These are phyloP conservation scores for Acrocera orbiculus DNA, from an alignment of 2,888 invertebrate genomes.

Conservation along the genomic window DNA sequence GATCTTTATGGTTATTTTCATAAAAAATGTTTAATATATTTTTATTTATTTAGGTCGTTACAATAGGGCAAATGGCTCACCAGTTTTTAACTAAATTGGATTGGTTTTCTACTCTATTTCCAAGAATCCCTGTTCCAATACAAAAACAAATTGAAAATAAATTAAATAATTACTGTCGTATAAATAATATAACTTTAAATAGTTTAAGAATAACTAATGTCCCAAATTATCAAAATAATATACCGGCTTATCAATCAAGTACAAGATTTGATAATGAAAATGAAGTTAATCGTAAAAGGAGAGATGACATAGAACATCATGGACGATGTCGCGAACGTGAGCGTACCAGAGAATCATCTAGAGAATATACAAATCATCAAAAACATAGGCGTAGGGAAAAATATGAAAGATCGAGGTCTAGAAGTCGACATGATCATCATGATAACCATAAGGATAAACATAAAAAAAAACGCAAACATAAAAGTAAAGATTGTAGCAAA, in stretches of 20 bases:
- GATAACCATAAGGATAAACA: conserved; percentile 26
- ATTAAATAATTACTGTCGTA: conserved; percentile 43
- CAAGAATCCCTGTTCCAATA: conserved; percentile 95
- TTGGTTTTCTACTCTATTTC: conserved; percentile 98
- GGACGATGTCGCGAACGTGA: conserved; percentile 15
- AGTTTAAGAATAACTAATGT: conserved; percentile 10
- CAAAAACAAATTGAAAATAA: conserved; percentile 78
- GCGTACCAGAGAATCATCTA: conserved; percentile 13
- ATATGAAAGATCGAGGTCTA: conserved; percentile 12
- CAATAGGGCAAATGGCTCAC: conserved; percentile 79
- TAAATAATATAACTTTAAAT: conserved; percentile 25
- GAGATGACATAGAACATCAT: conserved; percentile 10
- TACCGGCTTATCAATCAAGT: conserved; percentile 6
- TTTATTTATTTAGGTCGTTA: conserved; percentile 37
- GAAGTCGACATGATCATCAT: conserved; percentile 22
- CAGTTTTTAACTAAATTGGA: conserved; percentile 91
- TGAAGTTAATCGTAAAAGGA: conserved; percentile 16
- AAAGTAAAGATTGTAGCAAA: no score
- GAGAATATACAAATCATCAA: conserved; percentile 13
- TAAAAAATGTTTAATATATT: background rate
- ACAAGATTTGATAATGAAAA: conserved; percentile 11
- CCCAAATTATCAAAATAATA: background rate
- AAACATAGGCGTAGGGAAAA: background rate
- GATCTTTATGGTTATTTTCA: conserved; percentile 1
- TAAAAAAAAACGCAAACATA: conserved; percentile 9